Evolutionary conservation across 2,797 vertebrate genomes (phyloP).

Genomic region (Emydoidea blandingii): DNA sequence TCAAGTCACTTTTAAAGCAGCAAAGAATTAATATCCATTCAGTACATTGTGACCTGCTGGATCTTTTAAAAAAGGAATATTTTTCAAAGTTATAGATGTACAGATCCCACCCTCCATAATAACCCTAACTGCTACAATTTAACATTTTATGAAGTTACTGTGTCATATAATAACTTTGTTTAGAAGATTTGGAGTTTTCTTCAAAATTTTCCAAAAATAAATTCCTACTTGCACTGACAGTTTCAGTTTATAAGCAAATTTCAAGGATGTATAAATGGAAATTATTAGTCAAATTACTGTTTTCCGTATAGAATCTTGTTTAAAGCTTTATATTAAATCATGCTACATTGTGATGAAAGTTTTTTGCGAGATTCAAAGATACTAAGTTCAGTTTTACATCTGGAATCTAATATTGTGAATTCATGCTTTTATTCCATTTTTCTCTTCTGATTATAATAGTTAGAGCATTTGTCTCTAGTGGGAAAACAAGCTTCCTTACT

Average conservation of each 20-base stretch:
- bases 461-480: not conserved
- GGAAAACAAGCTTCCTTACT: constrained; percentile 28
- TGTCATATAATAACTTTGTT: not conserved
- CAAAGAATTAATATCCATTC: accelerated
- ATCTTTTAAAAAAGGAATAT: not conserved
- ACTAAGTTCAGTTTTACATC: constrained; percentile 24
- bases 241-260: constrained; percentile 9
- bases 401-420: constrained; percentile 2
- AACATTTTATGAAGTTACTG: not conserved
- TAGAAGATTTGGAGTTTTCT: not conserved
- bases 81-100: not conserved
- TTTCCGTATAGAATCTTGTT: not conserved
- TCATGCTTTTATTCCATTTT: not conserved
- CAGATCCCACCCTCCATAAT: not conserved
- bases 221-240: not conserved
- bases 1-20: not conserved
- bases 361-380: constrained; percentile 29
- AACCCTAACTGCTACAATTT: not conserved
- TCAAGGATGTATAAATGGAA: constrained; percentile 22
- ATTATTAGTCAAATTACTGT: constrained; percentile 8
- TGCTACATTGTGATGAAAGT: not conserved
- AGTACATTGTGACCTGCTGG: accelerated
- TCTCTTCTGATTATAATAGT: constrained; percentile 27
- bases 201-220: not conserved
- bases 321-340: constrained; percentile 22